Conservation (phyloP, 2,113 vertebrate genomes). For the Cyphomyrus plagiostoma region DNA sequence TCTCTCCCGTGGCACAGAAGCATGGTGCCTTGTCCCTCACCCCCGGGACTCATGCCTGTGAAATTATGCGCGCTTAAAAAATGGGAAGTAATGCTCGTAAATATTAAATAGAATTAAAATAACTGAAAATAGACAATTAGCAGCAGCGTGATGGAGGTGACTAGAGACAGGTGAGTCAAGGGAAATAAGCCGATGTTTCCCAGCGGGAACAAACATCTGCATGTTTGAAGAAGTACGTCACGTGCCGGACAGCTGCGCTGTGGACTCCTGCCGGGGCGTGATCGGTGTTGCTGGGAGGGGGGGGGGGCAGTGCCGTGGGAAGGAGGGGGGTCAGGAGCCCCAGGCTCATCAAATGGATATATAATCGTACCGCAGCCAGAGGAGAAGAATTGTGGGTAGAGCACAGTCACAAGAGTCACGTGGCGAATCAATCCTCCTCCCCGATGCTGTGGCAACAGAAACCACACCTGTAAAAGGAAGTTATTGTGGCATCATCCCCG, state of each 20-base stretch:
- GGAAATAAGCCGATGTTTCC: not conserved
- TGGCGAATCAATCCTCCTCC: not conserved
- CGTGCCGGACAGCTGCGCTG: not conserved
- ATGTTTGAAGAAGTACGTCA: not conserved
- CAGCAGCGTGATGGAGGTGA: not conserved
- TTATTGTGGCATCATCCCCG: not conserved
- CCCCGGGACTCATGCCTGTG: not conserved
- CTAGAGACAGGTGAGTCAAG: not conserved
- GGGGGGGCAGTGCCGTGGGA: not conserved
- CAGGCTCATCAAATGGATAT: constrained; percentile 7
- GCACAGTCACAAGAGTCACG: not conserved
- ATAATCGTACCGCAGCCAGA: not conserved
- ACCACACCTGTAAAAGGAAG: not conserved
- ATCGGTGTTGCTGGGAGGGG: constrained; percentile 3
- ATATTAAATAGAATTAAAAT: not conserved
- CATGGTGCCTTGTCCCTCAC: not conserved
- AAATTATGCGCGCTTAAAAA: not conserved
- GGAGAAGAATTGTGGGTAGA: not conserved
- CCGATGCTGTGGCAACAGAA: not conserved
- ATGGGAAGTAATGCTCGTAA: not conserved
- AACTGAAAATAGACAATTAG: not conserved
- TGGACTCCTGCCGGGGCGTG: not conserved
- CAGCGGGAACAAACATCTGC: not conserved
- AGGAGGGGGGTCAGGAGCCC: not conserved
- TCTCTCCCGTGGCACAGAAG: not conserved